A percentile compares a stretch with the other conserved stretches of the same genome.
These are phyloP conservation scores for Lasioglossum lativentre DNA, from an alignment of 2,888 invertebrate genomes.

Conservation along the genomic window DNA sequence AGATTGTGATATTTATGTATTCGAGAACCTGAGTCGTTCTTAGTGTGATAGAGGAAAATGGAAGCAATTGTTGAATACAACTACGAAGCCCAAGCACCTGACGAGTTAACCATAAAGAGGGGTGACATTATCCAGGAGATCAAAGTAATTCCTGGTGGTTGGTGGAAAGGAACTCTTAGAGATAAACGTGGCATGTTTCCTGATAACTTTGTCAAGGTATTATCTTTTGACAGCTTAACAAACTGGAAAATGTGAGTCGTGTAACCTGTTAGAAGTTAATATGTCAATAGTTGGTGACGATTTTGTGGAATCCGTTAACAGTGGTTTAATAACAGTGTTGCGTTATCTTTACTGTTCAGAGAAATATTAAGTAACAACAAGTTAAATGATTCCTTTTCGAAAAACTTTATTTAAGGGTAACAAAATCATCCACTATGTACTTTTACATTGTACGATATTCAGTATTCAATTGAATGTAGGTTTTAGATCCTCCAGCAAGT, in stretches of 20 bases:
- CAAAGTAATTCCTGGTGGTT: slow-evolving; percentile 91
- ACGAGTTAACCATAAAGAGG: slow-evolving; percentile 93
- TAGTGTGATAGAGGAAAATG: slow-evolving; percentile 71
- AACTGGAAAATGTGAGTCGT: neutral
- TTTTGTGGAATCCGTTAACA: neutral
- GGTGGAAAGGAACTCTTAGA: slow-evolving; percentile 95
- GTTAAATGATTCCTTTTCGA: neutral
- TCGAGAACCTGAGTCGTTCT: slow-evolving; percentile 25
- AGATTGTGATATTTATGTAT: slow-evolving; percentile 62
- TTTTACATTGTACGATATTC: neutral
- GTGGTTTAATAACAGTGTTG: neutral
- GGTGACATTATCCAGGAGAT: slow-evolving; percentile 94
- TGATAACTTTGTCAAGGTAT: slow-evolving; percentile 94
- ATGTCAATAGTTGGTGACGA: neutral
- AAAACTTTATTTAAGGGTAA: neutral
- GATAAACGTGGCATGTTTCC: slow-evolving; percentile 96
- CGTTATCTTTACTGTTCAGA: neutral
- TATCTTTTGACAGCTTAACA: neutral
- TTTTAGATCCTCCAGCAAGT: slow-evolving; percentile 72
- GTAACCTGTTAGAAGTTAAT: slow-evolving; percentile 7
- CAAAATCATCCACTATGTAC: neutral
- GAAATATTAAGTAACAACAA: neutral
- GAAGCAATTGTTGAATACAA: slow-evolving; percentile 95
- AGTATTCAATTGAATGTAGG: slow-evolving; percentile 61
- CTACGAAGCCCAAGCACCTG: slow-evolving; percentile 93